Base-by-base conservation (phyloP, 2,797 vertebrate species). In the Melanotaenia trifasciata region DNA sequence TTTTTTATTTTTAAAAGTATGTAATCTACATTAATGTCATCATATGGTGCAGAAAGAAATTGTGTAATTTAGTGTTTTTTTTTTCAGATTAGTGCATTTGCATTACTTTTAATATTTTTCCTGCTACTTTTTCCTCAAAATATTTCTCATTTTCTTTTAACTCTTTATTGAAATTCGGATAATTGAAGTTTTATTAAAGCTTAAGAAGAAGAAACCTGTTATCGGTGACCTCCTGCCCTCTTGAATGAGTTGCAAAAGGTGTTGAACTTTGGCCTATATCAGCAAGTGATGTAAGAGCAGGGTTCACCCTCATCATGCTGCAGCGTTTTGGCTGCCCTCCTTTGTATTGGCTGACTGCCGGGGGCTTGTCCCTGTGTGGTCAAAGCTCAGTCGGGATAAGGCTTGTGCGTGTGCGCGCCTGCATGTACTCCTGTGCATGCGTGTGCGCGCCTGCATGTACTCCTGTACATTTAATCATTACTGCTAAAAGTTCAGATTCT, bases 191-290 rank as follows among this genome's bases (percentile, higher is more conserved):
- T 7, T 0, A 50, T 64, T 50, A 22, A 16, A 11, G 38, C 28
- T 57, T 7, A 54, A 22, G 33, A 16, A 20, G 7, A 20, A 30
- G 13, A 28, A 26, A n/a, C 33, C 7, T 13, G n/a, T 28, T 20
- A 53, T 36, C n/a, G 14, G 43, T 56, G 38, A 32, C 64, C 13
- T 57, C 45, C 5, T 1, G 6, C 4, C 58, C 14, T 65, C 10
- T 18, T 74, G 18, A 67, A 67, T 67, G 38, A 74, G 47, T 64
- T 61, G 64, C 51, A 12, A 38, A 74, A 60, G 14, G 1, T 28
- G 59, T 3, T 82, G 89, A 91, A 78, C 92, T 90, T 84, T 90
- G 86, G 74, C 76, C 84, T 45, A 26, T 58, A 36, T 69, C 11
- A 30, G 10, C 6, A 0, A 68, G 43, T 89, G 79, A 90, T 85